A percentile compares a stretch with the other conserved stretches of the same genome.
These are phyloP conservation scores for Nomada flava DNA, from an alignment of 2,888 invertebrate genomes.

Conservation along the genomic window DNA sequence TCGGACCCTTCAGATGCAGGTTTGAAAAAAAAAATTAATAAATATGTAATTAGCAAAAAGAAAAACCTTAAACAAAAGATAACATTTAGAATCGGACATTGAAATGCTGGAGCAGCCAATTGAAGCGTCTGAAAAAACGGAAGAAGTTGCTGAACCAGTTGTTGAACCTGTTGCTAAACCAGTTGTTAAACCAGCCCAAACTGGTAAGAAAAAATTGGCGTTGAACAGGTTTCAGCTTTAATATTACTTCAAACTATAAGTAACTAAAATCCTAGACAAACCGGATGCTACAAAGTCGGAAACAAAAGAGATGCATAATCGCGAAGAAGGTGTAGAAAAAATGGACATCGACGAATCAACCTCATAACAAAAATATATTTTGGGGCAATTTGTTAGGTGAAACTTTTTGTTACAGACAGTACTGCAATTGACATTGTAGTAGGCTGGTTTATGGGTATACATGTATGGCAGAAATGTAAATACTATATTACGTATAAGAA, in stretches of 20 bases:
- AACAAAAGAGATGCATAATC: conserved; percentile 1
- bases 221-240: conserved; percentile 2
- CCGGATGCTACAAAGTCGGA: conserved; percentile 6
- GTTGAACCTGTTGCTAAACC: conserved; percentile 2
- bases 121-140: conserved; percentile 69
- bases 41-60: not conserved
- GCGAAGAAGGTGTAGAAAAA: conserved; percentile 42
- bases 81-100: conserved; percentile 80
- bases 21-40: conserved; percentile 38
- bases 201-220: conserved; percentile 21
- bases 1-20: conserved; percentile 75
- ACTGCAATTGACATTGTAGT: conserved; percentile 23
- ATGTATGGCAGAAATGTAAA: conserved; percentile 33
- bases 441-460: conserved; percentile 16
- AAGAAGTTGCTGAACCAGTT: conserved; percentile 36
- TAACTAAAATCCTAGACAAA: conserved; percentile 14
- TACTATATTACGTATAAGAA: conserved; percentile 48
- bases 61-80: not conserved
- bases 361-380: conserved; percentile 30
- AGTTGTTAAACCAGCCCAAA: conserved; percentile 2
- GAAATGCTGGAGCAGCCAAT: conserved; percentile 80
- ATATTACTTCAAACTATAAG: not conserved
- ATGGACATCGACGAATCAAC: conserved; percentile 57
- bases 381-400: not conserved
- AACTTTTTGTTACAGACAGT: conserved; percentile 36